A percentile compares a stretch with the other conserved stretches of the same genome.
phyloP scores from a whole-genome alignment of 2,113 vertebrate genomes.

The Silurus asotus region DNA sequence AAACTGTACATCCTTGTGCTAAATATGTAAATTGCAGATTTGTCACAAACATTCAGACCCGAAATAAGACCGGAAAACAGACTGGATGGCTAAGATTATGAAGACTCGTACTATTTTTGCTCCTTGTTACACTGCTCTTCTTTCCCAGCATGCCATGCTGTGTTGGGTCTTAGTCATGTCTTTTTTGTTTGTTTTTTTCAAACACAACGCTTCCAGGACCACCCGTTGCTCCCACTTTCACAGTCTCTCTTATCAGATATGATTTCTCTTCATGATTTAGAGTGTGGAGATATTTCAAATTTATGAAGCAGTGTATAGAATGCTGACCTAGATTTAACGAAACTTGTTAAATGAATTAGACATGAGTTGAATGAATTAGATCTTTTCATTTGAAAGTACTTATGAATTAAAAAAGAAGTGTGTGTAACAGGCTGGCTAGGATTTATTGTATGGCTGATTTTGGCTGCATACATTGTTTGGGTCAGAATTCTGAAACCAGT shows the following conservation, averaged over 20 bases:
- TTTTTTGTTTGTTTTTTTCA: neutral
- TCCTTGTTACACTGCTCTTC: neutral
- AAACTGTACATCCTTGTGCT: neutral
- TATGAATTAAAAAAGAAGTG: neutral
- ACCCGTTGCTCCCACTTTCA: constrained; percentile 35
- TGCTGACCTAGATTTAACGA: neutral
- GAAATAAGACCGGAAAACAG: neutral
- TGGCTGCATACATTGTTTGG: neutral
- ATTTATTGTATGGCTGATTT: neutral
- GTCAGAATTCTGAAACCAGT: neutral
- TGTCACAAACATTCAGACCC: neutral
- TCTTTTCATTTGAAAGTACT: neutral
- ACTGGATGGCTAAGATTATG: neutral
- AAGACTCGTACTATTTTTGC: constrained; percentile 23
- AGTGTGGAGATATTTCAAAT: neutral
- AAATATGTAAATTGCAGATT: neutral
- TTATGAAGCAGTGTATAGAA: neutral
- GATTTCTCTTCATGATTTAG: constrained; percentile 2
- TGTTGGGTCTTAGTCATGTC: constrained; percentile 7
- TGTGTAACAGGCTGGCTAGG: neutral
- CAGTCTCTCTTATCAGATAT: constrained; percentile 16
- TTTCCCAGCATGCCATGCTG: constrained; percentile 31
- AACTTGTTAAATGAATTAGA: neutral
- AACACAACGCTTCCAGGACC: constrained; percentile 9
- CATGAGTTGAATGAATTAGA: neutral